Evolutionary conservation across 2,113 vertebrate genomes (phyloP).

Genomic region (Panurus biarmicus): DNA sequence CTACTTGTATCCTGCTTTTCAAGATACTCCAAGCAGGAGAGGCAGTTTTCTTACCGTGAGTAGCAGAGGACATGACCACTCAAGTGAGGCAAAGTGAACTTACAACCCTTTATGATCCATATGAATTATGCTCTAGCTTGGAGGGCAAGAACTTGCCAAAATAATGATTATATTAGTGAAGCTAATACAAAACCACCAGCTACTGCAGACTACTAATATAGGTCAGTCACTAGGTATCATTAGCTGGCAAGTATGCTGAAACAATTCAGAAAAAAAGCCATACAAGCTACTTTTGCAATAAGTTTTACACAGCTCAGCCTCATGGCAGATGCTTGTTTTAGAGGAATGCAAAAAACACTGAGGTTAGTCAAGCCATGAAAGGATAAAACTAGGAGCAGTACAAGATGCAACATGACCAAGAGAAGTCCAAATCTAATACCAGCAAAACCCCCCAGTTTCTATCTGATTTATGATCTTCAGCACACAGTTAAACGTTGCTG

Average conservation of each 20-base stretch:
- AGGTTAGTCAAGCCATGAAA: not conserved
- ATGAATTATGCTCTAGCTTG: not conserved
- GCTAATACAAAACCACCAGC: not conserved
- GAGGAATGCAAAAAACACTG: not conserved
- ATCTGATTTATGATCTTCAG: not conserved
- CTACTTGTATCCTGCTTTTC: not conserved
- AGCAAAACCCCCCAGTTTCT: not conserved
- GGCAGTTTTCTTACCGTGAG: not conserved
- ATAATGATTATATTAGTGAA: not conserved
- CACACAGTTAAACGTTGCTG: not conserved
- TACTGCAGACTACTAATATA: not conserved
- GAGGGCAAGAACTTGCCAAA: not conserved
- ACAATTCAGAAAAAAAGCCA: not conserved
- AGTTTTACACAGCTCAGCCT: not conserved
- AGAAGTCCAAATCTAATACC: not conserved
- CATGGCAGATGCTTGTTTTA: not conserved
- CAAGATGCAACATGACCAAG: not conserved
- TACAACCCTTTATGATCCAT: not conserved
- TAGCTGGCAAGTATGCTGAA: not conserved
- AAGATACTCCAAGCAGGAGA: not conserved
- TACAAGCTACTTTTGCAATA: not conserved
- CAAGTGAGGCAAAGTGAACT: not conserved
- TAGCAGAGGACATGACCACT: not conserved
- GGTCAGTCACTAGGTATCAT: not conserved
- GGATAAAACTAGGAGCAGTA: not conserved